Evolutionary conservation across 53 echinoderm and acorn worm genomes (phyloP).

Genomic region (Zoroaster sp.): DNA sequence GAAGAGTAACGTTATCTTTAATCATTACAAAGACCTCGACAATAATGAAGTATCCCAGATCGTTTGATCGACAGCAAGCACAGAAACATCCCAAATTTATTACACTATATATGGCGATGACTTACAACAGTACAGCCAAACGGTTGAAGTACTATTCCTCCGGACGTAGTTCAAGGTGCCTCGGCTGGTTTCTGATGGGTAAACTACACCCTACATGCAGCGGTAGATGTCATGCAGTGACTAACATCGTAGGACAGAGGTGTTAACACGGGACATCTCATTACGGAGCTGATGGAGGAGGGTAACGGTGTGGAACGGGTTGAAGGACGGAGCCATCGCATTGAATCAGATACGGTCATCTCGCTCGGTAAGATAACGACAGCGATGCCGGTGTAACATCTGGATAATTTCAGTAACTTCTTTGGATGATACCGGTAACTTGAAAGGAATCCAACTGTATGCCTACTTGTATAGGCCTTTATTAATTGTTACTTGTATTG

Average conservation of each 20-base stretch:
- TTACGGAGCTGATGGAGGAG: slow-evolving; percentile 1
- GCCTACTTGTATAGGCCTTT: too few relatives aligned
- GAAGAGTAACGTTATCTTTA: too few relatives aligned
- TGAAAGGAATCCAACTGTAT: too few relatives aligned
- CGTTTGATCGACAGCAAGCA: too few relatives aligned
- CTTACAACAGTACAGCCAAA: too few relatives aligned
- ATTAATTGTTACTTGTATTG: too few relatives aligned
- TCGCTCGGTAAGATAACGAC: background rate
- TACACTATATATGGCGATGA: too few relatives aligned
- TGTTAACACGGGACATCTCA: slow-evolving; percentile 51
- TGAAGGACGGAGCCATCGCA: background rate
- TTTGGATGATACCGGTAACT: background rate
- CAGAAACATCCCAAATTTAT: too few relatives aligned
- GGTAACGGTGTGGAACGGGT: slow-evolving; percentile 43
- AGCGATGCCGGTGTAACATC: background rate
- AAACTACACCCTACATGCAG: background rate
- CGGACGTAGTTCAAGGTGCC: background rate
- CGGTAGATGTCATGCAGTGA: background rate
- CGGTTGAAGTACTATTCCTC: background rate
- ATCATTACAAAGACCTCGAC: too few relatives aligned
- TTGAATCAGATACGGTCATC: background rate
- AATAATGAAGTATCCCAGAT: too few relatives aligned
- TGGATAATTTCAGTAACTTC: background rate
- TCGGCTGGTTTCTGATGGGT: background rate
- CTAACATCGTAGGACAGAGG: slow-evolving; percentile 30